Evolutionary conservation across 2,797 vertebrate species (phyloP).

Genomic region (Hydrocynus forskahlii): DNA sequence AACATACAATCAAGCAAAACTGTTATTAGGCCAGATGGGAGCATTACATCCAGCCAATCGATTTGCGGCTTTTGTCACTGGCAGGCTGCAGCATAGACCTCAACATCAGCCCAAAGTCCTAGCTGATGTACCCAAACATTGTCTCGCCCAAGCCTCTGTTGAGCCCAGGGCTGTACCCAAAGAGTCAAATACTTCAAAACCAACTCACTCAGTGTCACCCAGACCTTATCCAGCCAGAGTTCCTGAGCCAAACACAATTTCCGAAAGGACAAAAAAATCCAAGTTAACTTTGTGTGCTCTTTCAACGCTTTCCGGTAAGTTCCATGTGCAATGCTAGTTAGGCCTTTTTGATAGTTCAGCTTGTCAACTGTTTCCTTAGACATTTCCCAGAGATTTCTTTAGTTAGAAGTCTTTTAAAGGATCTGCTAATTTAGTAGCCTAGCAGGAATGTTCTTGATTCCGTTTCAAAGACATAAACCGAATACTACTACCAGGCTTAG

Average conservation of each 20-base stretch:
- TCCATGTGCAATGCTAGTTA: neutral
- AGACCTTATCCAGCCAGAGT: neutral
- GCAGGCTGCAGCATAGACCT: constrained; percentile 75
- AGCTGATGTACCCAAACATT: neutral
- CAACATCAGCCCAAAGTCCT: constrained; percentile 72
- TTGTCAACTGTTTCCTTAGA: too few species aligned
- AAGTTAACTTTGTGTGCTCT: neutral
- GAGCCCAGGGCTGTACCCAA: neutral
- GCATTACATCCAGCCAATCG: constrained; percentile 93
- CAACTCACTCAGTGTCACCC: neutral
- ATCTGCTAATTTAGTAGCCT: neutral
- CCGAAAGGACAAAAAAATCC: neutral
- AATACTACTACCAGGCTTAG: neutral
- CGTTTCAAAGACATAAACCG: neutral
- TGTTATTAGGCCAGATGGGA: constrained; percentile 93
- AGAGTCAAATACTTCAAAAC: constrained; percentile 1
- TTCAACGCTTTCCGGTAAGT: constrained; percentile 20
- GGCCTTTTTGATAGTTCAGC: too few species aligned
- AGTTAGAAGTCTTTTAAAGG: neutral
- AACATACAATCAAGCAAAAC: constrained; percentile 87
- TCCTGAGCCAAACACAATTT: too few species aligned
- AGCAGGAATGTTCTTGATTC: neutral
- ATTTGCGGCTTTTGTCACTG: constrained; percentile 89
- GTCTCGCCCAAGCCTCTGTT: constrained; percentile 41
- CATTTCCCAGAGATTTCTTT: neutral